phyloP scores from a whole-genome alignment of 2,113 vertebrate genomes.

The Natator depressus region DNA sequence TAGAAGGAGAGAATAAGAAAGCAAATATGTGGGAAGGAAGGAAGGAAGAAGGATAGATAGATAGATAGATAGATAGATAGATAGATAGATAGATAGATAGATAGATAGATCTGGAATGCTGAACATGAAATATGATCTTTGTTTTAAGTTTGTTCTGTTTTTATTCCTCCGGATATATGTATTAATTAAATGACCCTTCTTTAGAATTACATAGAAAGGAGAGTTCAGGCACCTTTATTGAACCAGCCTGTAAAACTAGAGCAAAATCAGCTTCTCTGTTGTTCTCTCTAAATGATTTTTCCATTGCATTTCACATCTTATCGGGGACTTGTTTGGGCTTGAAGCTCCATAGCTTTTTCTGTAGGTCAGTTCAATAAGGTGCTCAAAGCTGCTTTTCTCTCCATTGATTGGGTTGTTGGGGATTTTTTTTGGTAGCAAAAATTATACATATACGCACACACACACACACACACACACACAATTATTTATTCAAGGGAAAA shows the following conservation, averaged over 20 bases:
- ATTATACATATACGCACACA: not conserved
- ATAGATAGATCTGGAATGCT: not conserved
- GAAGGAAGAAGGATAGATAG: not conserved
- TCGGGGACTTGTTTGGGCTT: constrained; percentile 66
- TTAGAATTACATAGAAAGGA: constrained; percentile 59
- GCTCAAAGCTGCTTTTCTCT: constrained; percentile 66
- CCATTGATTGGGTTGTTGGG: constrained; percentile 61
- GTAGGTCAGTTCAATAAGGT: constrained; percentile 72
- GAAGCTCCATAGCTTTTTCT: constrained; percentile 64
- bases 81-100: not conserved
- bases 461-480: not conserved
- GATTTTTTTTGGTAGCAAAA: constrained; percentile 18
- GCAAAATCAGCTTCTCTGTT: constrained; percentile 70
- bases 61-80: not conserved
- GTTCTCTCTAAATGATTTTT: constrained; percentile 72
- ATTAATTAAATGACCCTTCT: constrained; percentile 71
- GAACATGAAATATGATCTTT: constrained; percentile 16
- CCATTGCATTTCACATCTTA: constrained; percentile 75
- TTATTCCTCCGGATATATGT: constrained; percentile 47
- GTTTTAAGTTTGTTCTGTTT: constrained; percentile 50
- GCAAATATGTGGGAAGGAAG: not conserved
- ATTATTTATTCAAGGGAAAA: not conserved
- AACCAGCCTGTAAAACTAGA: constrained; percentile 63
- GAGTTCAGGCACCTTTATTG: constrained; percentile 68
- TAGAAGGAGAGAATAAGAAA: constrained; percentile 32